These are phyloP conservation scores for Philereme vetulata DNA, from an alignment of 2,888 invertebrate species.

Conservation along the genomic window DNA sequence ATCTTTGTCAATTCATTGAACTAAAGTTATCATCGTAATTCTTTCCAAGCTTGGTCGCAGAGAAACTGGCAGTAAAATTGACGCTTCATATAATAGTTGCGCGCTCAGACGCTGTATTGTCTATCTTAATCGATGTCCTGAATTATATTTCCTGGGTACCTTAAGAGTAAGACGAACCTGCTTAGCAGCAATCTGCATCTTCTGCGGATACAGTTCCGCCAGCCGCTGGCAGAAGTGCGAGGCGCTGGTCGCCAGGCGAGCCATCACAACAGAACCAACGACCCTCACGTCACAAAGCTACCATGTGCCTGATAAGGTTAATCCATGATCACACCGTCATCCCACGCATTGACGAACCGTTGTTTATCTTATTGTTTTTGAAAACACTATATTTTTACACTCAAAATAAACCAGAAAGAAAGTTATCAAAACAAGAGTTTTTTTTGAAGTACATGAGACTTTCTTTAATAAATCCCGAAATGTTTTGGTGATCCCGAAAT, in stretches of 20 bases:
- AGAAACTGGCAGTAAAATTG: no score
- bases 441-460: no score
- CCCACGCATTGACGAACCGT: slow-evolving; percentile 29
- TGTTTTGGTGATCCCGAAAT: not conserved
- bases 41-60: no score
- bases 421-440: not conserved
- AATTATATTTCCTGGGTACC: no score
- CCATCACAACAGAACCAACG: slow-evolving; percentile 52
- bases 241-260: slow-evolving; percentile 68
- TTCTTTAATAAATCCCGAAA: slow-evolving; percentile 1
- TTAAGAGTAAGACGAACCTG: slow-evolving; percentile 46
- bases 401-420: not conserved
- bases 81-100: no score
- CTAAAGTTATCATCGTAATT: no score
- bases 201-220: slow-evolving; percentile 75
- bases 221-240: slow-evolving; percentile 72
- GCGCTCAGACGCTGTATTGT: no score
- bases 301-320: slow-evolving; percentile 47
- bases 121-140: no score
- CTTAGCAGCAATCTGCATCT: slow-evolving; percentile 59
- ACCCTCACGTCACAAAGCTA: slow-evolving; percentile 28
- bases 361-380: slow-evolving; percentile 30
- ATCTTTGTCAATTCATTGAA: no score
- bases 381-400: slow-evolving; percentile 10
- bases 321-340: slow-evolving; percentile 40